These are phyloP conservation scores for Vesta saturnalis DNA, from an alignment of 2,888 invertebrate species.

Conservation along the genomic window DNA sequence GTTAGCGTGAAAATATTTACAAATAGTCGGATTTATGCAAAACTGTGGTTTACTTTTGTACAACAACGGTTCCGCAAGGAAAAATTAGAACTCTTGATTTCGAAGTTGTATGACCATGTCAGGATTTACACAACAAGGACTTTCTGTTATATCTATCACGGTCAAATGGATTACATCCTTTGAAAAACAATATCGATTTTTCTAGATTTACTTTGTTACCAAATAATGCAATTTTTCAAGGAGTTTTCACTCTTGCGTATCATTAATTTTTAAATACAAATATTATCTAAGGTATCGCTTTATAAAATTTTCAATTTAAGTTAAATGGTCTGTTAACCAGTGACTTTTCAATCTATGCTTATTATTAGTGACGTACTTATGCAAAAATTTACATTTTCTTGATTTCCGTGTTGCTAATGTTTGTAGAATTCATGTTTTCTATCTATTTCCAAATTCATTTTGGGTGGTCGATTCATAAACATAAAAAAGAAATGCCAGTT, in stretches of 20 bases:
- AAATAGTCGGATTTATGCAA: constrained; percentile 33
- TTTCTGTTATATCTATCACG: constrained; percentile 54
- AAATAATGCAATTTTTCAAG: not conserved
- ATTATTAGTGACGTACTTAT: not conserved
- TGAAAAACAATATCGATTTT: constrained; percentile 16
- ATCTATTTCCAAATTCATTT: not conserved
- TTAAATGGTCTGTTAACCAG: not conserved
- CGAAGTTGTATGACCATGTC: constrained; percentile 52
- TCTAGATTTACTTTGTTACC: constrained; percentile 12
- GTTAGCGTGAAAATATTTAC: constrained; percentile 33
- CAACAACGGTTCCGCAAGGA: constrained; percentile 48
- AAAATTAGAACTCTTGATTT: constrained; percentile 56
- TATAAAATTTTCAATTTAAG: not conserved
- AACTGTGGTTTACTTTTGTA: constrained; percentile 24
- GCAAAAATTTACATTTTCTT: constrained; percentile 1
- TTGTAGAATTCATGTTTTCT: not conserved
- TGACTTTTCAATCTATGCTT: not conserved
- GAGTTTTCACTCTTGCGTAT: constrained; percentile 15
- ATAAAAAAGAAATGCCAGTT: not conserved
- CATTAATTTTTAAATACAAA: constrained; percentile 13
- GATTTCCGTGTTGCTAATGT: not conserved
- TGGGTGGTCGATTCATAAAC: not conserved
- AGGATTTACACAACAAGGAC: constrained; percentile 55
- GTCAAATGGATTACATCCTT: constrained; percentile 42
- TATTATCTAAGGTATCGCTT: not conserved